Evolutionary conservation across 2,888 invertebrate species (phyloP), one percentile per base, ranked within the genome.

Genomic region (Stenotaenia linearis): DNA sequence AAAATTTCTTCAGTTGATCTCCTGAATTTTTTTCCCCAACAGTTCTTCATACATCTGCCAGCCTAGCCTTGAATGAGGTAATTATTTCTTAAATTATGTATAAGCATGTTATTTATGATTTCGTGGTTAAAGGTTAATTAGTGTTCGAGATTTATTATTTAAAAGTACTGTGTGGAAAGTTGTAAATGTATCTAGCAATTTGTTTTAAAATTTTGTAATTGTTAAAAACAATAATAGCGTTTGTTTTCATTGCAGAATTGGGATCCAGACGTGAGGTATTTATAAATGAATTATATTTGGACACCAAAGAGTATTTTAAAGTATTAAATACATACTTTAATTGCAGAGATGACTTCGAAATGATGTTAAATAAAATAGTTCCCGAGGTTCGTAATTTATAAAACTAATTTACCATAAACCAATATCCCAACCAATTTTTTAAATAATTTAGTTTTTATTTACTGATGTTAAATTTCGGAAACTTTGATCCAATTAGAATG

Each of bases 351-450:
- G 98, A 98, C 87, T 97, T 97, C 96, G 97, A 98, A 89, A 97
- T 97, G 96, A 96, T 98, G 95, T 91, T 98, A 88, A 97, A 97
- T 89, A 96, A 96, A 91, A 94, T 98, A 88, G 95, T 98, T 88
- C 97, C 97, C 87, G 97, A 98, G 88, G 89, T 89, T 85, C 84
- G 84, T 79, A 61, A n/a, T 61, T 10, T 18, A 45, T 45, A 9
- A 45, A 45, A 9, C n/a, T n/a, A n/a, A n/a, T n/a, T n/a, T n/a
- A n/a, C n/a, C n/a, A n/a, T n/a, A n/a, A n/a, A n/a, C n/a, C n/a
- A n/a, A n/a, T n/a, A n/a, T n/a, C n/a, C n/a, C n/a, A n/a, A n/a
- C n/a, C n/a, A n/a, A n/a, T n/a, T n/a, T n/a, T n/a, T n/a, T n/a
- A n/a, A n/a, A n/a, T n/a, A n/a, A n/a, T n/a, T n/a, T n/a, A n/a